Percentiles rank a stretch among this genome's conserved stretches.
Evolutionary conservation across 2,888 invertebrate species (phyloP).

Genomic region (Agriopis aurantiaria): DNA sequence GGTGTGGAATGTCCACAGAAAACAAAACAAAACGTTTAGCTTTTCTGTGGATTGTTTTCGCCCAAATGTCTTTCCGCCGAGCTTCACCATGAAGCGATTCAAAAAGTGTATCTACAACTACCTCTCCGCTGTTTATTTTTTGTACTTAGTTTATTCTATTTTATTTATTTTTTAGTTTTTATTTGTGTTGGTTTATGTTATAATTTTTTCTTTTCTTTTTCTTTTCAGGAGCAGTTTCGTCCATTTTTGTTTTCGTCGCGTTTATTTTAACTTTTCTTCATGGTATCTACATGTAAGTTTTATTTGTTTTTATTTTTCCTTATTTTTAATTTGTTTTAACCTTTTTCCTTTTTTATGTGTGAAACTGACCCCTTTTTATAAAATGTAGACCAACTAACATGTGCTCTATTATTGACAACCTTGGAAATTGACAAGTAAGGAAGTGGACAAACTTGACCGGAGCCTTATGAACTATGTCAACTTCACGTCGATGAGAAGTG

Average conservation of each 20-base stretch:
- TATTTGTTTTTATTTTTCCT: conserved; percentile 59
- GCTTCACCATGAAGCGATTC: no score
- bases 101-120: no score
- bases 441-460: no score
- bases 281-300: conserved; percentile 87
- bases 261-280: conserved; percentile 76
- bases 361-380: background rate
- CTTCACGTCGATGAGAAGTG: background rate
- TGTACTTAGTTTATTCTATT: background rate
- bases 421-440: no score
- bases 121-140: no score
- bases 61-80: no score
- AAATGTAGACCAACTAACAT: background rate
- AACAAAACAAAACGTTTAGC: no score
- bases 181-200: conserved; percentile 50
- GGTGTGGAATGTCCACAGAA: no score
- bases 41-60: no score
- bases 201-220: conserved; percentile 62
- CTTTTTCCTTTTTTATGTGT: background rate
- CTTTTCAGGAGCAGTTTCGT: conserved; percentile 72
- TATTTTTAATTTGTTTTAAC: conserved; percentile 39
- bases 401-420: no score
- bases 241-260: conserved; percentile 64
- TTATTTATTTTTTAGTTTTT: conserved; percentile 35
- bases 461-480: background rate